Evolutionary conservation across 1,140 invertebrate genomes (phyloP), one percentile per base, ranked within the genome.

Genomic region (Euura saliciscinereae): DNA sequence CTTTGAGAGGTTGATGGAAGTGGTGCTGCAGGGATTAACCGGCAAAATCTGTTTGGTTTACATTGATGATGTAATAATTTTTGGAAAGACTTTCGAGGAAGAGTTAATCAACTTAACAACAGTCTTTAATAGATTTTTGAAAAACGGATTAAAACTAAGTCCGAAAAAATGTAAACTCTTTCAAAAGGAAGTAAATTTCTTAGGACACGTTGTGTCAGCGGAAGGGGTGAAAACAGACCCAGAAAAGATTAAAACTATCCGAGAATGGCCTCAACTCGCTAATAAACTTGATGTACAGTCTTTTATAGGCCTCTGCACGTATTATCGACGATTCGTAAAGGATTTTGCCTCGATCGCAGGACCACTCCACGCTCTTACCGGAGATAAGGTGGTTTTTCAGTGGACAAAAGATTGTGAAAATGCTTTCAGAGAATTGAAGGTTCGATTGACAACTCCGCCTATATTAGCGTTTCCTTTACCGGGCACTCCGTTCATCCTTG

Each of bases 1-100:
- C 2, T 80, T 80, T 64, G 71, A 79, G 67, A 45, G 74, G 59
- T 43, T 80, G n/a, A 79, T 77, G 71, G 75, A 79, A 65, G 65
- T 42, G 1, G 73, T 73, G 28, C 45, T 74, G 3, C 71, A 66
- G 44, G 70, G 73, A 6, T 65, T 74, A 1, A 64, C 45, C 43
- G 71, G 13, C 4, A 74, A 71, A 64, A 74, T 64, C 4, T 79
- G 7, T 69, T 75, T 74, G 42, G 73, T 74, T n/a, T 74, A 74
- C 44, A 46, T 71, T 3, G 73, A 74, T 45, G 70, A 74, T 46
- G 28, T 51, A 8, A 51, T 51, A 7, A n/a, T 51, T 51, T 51
- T 51, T 51, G 46, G 46, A 8, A n/a, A 51, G 2, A 2, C 46
- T 51, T 51, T 51, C 2, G 46, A 51, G 11, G 46, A 51, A 51